Evolutionary conservation across 2,888 invertebrate species (phyloP).

Genomic region (Athalia rosae): DNA sequence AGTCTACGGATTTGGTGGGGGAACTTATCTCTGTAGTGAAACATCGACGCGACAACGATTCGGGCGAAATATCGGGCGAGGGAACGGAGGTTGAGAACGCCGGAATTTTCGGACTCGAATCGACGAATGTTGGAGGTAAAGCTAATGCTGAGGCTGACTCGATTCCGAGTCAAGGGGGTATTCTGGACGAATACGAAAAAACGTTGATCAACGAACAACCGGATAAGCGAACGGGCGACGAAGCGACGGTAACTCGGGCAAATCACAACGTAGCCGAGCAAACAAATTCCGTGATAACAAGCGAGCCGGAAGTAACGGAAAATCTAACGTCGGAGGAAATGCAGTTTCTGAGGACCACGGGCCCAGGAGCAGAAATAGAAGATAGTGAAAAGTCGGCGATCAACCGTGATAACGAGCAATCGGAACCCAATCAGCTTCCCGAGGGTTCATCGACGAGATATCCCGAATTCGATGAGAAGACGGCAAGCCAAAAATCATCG

Average conservation of each 20-base stretch:
- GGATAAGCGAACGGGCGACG: constrained; percentile 36
- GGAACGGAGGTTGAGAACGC: too few species aligned
- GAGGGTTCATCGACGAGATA: constrained; percentile 48
- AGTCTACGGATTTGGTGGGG: constrained; percentile 17
- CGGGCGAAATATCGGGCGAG: background rate
- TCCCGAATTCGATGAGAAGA: constrained; percentile 43
- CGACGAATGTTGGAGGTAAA: background rate
- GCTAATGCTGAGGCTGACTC: background rate
- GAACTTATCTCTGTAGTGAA: constrained; percentile 28
- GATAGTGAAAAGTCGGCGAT: too few species aligned
- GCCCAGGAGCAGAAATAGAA: background rate
- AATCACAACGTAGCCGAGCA: background rate
- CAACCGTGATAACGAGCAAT: background rate
- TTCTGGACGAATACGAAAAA: constrained; percentile 7
- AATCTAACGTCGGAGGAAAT: constrained; percentile 1
- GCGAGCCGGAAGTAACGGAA: constrained; percentile 1
- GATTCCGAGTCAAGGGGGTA: too few species aligned
- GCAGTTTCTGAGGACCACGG: background rate
- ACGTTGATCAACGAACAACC: background rate
- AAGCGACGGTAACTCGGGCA: background rate
- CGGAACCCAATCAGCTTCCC: background rate
- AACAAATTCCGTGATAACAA: constrained; percentile 14
- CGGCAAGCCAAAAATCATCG: too few species aligned
- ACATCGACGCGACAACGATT: constrained; percentile 1
- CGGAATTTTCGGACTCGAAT: background rate